Evolutionary conservation across 2,113 vertebrate genomes (phyloP).

Genomic region (Dryoscopus gambensis): DNA sequence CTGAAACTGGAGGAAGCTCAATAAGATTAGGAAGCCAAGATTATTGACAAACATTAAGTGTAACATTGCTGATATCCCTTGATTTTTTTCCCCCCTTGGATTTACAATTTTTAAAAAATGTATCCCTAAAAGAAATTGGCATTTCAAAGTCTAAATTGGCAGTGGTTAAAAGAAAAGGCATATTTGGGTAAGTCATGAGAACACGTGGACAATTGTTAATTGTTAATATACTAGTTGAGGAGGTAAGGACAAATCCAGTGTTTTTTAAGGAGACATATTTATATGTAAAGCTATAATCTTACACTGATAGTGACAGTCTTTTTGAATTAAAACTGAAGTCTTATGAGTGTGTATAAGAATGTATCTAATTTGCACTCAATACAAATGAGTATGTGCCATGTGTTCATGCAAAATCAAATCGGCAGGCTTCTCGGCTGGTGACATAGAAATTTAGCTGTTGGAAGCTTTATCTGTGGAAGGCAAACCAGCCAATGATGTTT

Average conservation of each 20-base stretch:
- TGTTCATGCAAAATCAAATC: slow-evolving; percentile 10
- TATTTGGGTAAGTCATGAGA: background rate
- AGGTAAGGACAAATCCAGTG: background rate
- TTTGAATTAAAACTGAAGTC: background rate
- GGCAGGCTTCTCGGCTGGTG: slow-evolving; percentile 12
- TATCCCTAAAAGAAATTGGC: background rate
- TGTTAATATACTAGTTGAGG: background rate
- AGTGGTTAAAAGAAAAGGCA: background rate
- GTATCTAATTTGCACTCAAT: background rate
- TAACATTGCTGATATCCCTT: background rate
- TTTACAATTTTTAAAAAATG: background rate
- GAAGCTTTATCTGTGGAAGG: background rate
- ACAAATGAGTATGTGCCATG: background rate
- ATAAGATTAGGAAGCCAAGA: background rate
- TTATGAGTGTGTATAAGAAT: background rate
- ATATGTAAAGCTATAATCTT: background rate
- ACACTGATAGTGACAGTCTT: background rate
- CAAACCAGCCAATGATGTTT: background rate
- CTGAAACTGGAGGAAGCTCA: background rate
- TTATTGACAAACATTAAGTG: background rate
- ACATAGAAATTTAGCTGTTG: background rate
- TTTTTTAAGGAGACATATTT: background rate
- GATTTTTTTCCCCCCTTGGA: background rate
- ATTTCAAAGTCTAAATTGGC: background rate
- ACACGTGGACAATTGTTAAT: background rate